phyloP scores from a whole-genome alignment of 2,888 invertebrate species.

The Eulithis prunata region DNA sequence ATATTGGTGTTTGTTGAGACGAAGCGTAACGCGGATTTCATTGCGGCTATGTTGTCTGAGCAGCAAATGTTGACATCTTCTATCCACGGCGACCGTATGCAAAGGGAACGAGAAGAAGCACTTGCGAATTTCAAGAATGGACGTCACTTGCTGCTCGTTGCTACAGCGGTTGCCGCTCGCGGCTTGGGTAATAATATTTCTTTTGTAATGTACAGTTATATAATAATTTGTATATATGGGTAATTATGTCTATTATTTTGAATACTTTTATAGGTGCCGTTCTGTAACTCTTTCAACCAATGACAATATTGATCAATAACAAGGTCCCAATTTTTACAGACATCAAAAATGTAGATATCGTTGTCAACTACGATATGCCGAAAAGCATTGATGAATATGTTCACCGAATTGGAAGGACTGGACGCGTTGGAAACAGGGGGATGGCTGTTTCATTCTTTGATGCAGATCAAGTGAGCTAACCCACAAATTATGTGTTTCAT shows the following conservation, averaged over 20 bases:
- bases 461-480: conserved; percentile 66
- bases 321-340: conserved; percentile 76
- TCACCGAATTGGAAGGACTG: conserved; percentile 97
- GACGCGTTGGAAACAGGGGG: conserved; percentile 95
- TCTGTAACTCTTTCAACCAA: neutral
- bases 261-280: neutral
- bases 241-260: neutral
- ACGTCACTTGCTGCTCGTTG: conserved; percentile 91
- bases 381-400: conserved; percentile 96
- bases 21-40: conserved; percentile 95
- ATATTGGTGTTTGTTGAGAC: conserved; percentile 96
- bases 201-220: neutral
- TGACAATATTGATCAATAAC: no score
- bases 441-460: conserved; percentile 95
- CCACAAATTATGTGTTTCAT: neutral
- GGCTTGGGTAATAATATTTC: conserved; percentile 87
- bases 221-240: neutral
- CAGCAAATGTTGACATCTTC: conserved; percentile 95
- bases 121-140: conserved; percentile 94
- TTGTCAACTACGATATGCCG: conserved; percentile 96
- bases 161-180: conserved; percentile 97
- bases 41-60: conserved; percentile 92
- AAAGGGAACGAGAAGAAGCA: conserved; percentile 98
- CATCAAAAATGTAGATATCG: conserved; percentile 93
- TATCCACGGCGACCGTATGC: conserved; percentile 98